phyloP scores from a whole-genome alignment of 2,113 vertebrate genomes.

The Telmatochromis sp. region DNA sequence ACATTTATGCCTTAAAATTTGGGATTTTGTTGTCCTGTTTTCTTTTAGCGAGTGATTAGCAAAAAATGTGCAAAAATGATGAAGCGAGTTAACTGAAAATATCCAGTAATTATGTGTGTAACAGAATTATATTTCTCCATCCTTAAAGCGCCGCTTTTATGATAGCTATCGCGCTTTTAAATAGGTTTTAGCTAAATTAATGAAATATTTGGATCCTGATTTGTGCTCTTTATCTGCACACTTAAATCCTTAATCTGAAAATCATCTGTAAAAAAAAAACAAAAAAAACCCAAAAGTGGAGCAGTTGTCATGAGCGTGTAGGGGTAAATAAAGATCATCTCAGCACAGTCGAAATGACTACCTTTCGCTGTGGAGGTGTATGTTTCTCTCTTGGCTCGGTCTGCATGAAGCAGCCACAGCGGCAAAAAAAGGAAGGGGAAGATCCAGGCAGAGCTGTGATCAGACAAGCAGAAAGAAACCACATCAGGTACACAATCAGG shows the following conservation, averaged over 20 bases:
- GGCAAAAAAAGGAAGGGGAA: slow-evolving; percentile 10
- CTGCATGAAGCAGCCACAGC: slow-evolving; percentile 1
- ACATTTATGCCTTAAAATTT: slow-evolving; percentile 1
- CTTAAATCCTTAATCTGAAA: slow-evolving; percentile 36
- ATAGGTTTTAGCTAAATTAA: neutral
- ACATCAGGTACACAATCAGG: slow-evolving; percentile 66
- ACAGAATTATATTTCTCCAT: slow-evolving; percentile 4
- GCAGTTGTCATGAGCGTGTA: neutral
- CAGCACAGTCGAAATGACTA: neutral
- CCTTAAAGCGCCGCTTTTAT: neutral
- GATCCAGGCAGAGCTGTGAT: slow-evolving; percentile 58
- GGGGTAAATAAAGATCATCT: slow-evolving; percentile 7
- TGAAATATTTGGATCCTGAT: slow-evolving; percentile 7
- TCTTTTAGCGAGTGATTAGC: neutral
- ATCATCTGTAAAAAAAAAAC: neutral
- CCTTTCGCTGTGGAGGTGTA: neutral
- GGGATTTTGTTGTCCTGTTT: slow-evolving; percentile 8
- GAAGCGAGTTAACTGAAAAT: slow-evolving; percentile 19
- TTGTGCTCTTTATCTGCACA: slow-evolving; percentile 10
- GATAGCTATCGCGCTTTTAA: neutral
- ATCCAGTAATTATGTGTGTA: slow-evolving; percentile 8
- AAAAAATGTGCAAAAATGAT: neutral
- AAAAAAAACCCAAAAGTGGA: neutral
- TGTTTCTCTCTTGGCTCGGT: neutral
- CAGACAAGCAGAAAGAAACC: slow-evolving; percentile 56